phyloP scores from a whole-genome alignment of 2,797 vertebrate genomes.

The Spinus pinus region DNA sequence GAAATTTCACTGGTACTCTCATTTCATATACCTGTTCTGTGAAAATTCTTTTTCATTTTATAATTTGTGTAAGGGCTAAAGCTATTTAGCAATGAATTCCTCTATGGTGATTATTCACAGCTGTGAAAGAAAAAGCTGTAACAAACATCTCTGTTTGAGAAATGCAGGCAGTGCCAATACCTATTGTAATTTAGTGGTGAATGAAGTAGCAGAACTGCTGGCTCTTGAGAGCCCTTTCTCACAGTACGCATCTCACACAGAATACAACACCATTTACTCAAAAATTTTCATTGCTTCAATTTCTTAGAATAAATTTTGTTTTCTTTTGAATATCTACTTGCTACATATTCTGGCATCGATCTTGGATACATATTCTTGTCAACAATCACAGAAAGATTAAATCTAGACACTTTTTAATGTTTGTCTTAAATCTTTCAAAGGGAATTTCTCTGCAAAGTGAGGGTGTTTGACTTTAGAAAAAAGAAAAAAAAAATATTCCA shows the following conservation, averaged over 20 bases:
- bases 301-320: neutral
- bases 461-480: neutral
- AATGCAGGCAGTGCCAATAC: neutral
- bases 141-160: neutral
- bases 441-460: neutral
- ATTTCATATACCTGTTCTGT: neutral
- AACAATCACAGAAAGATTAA: neutral
- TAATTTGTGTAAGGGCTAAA: neutral
- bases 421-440: neutral
- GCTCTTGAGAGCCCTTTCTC: neutral
- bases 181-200: neutral
- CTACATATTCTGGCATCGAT: neutral
- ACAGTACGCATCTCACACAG: neutral
- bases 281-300: neutral
- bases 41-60: neutral
- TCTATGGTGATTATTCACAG: neutral
- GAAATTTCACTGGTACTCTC: neutral
- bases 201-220: neutral
- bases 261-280: neutral
- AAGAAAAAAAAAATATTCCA: neutral
- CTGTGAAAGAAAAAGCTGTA: neutral
- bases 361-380: neutral
- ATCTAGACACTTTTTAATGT: neutral
- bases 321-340: neutral
- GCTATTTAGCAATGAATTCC: neutral